Conservation (phyloP, 2,888 invertebrate species). For the Lithosia quadra region DNA sequence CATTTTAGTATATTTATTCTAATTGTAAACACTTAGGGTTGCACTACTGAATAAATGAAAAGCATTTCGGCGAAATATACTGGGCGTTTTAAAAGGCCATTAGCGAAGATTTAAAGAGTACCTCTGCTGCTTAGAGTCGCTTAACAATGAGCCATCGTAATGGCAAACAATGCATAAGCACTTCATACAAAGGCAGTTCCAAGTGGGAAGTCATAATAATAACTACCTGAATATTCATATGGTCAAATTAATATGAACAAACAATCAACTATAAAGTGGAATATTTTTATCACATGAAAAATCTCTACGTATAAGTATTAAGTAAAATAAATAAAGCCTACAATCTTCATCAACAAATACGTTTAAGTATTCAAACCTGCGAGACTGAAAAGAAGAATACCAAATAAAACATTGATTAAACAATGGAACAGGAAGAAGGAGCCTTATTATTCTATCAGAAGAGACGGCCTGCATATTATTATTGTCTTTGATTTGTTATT, state of each 20-base stretch:
- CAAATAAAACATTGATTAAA: too few relatives aligned
- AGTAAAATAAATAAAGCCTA: too few relatives aligned
- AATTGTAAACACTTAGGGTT: slow-evolving; percentile 70
- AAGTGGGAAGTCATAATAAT: slow-evolving; percentile 56
- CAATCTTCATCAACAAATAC: too few relatives aligned
- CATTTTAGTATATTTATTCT: slow-evolving; percentile 54
- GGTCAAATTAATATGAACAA: not conserved
- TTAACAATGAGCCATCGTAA: slow-evolving; percentile 75
- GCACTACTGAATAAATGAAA: slow-evolving; percentile 61
- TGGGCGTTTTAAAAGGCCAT: slow-evolving; percentile 79
- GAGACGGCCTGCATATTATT: too few relatives aligned
- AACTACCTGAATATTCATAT: slow-evolving; percentile 42
- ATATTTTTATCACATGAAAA: not conserved
- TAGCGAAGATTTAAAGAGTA: slow-evolving; percentile 81
- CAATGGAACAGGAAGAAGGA: too few relatives aligned
- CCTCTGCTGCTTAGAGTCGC: slow-evolving; percentile 73
- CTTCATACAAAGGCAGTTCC: slow-evolving; percentile 59
- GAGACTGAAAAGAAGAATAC: too few relatives aligned
- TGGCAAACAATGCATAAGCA: slow-evolving; percentile 70
- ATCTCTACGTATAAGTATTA: too few relatives aligned
- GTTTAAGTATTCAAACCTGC: too few relatives aligned
- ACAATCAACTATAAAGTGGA: not conserved
- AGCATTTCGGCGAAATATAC: slow-evolving; percentile 72
- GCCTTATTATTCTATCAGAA: too few relatives aligned
- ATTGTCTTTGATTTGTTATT: too few relatives aligned